Base-by-base conservation (phyloP, 2,888 invertebrate genomes). In the Crepidodera aurea region DNA sequence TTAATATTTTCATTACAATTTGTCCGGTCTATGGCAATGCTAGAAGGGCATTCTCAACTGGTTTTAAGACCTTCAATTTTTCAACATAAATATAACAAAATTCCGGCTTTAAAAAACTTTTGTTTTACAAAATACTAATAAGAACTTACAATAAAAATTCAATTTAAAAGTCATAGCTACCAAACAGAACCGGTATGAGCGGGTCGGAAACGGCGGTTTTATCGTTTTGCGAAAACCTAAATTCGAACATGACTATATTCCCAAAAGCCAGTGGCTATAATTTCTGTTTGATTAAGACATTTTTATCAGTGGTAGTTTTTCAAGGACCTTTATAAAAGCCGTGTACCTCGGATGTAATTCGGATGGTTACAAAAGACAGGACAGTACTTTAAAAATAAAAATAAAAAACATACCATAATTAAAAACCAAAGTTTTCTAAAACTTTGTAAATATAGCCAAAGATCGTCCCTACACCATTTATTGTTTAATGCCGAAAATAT, bases 261-360 rank as follows among this genome's bases (percentile, higher is more conserved):
- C 34, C 13, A 13, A n/a, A 34, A 34, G 12, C 13, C 13, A 13
- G 34, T 34, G 34, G 34, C 34, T 34, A 34, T 34, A 22, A 34
- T 34, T 34, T 34, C 34, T 13, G 34, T 34, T 34, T 34, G 34
- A 34, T 34, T 34, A 34, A 34, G 34, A 34, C 34, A 34, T 34
- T 34, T 34, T 34, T 34, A 34, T 34, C 34, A 34, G 34, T 34
- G 13, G 34, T 10, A 12, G 4, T 34, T 34, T 34, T 34, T 34
- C n/a, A 6, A 34, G 34, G 6, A 34, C 29, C 2, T 32, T 32
- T n/a, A 32, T 32, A 32, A 32, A n/a, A 32, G 10, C 32, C 5
- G 32, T 22, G 6, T 22, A 22, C 22, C 22, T 22, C 22, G 6
- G 6, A 2, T 22, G n/a, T 32, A 10, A 32, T 6, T 7, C 32